Evolutionary conservation across 2,797 vertebrate genomes (phyloP), one percentile per base, ranked within the genome.

Genomic region (Danio tinwini): DNA sequence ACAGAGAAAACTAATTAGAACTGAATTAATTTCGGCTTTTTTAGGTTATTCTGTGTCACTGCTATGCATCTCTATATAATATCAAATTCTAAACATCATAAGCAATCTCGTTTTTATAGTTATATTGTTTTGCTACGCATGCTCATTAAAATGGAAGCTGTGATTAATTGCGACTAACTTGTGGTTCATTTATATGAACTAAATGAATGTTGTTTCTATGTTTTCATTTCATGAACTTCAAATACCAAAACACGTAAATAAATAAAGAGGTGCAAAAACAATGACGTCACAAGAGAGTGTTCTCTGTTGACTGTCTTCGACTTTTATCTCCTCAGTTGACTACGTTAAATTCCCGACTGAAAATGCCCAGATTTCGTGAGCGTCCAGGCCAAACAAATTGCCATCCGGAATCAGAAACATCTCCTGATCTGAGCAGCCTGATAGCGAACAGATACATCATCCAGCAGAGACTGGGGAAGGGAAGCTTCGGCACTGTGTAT

Each of bases 401-500:
- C 50, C 63, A 5, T 52, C 29, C 12, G 14, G 62, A 5, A 37
- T 19, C n/a, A 39, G 40, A 56, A 49, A 7, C 45, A 8, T 5
- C 50, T 58, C 78, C 81, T 45, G 70, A 47, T 53, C 85, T 84
- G 49, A 64, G 82, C 49, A 62, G 84, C 55, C 47, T 91, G 86
- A 85, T 95, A 72, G 94, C 94, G 29, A 88, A 91, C 87, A 91
- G 94, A 86, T 95, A 95, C 3, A 47, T 72, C 10, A n/a, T 94
- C 80, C 86, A 90, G 40, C 86, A 88, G 78, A 94, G 89, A 74
- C 93, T 95, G 81, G 94, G 93, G 81, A 93, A 85, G 39, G 95
- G 95, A 14, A 95, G 94, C 81, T 96, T 95, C 86, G 94, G 94
- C 76, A 94, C 89, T 0, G 90, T 95, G 4, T 94, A 93, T 83